phyloP scores from a whole-genome alignment of 2,113 vertebrate genomes.

The Sinocyclocheilus grahami region DNA sequence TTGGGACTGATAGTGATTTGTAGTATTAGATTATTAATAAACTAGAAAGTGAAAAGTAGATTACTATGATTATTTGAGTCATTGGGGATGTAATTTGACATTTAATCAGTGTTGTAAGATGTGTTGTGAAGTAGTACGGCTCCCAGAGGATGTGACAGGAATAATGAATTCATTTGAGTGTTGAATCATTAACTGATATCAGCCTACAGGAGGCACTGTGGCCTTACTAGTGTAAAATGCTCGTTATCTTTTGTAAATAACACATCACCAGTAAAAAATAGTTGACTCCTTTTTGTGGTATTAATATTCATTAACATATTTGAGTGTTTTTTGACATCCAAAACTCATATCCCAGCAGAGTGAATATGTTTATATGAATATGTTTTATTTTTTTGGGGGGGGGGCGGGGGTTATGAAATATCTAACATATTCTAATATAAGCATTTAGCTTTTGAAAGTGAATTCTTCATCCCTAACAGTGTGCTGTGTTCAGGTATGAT shows the following conservation, averaged over 20 bases:
- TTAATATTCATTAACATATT: background rate
- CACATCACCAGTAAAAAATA: background rate
- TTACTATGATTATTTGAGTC: slow-evolving; percentile 25
- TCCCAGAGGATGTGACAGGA: background rate
- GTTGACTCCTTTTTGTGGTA: background rate
- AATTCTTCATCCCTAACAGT: background rate
- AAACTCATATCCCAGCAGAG: background rate
- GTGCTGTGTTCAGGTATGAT: background rate
- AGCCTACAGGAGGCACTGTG: slow-evolving; percentile 39
- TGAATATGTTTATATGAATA: too few species aligned
- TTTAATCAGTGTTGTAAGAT: background rate
- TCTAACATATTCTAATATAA: background rate
- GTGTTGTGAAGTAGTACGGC: background rate
- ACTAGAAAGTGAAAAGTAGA: background rate
- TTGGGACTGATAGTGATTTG: background rate
- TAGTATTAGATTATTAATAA: slow-evolving; percentile 19
- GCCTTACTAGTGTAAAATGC: background rate
- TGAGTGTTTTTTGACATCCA: background rate
- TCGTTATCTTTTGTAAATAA: background rate
- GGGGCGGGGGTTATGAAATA: background rate
- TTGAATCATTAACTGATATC: background rate
- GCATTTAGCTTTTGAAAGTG: background rate
- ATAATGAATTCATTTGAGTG: background rate
- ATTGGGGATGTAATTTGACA: slow-evolving; percentile 25
- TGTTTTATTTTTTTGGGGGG: too few species aligned